A percentile compares a stretch with the other conserved stretches of the same genome.
Conservation (phyloP, 1,140 invertebrate species). For the Drosophila busckii region DNA sequence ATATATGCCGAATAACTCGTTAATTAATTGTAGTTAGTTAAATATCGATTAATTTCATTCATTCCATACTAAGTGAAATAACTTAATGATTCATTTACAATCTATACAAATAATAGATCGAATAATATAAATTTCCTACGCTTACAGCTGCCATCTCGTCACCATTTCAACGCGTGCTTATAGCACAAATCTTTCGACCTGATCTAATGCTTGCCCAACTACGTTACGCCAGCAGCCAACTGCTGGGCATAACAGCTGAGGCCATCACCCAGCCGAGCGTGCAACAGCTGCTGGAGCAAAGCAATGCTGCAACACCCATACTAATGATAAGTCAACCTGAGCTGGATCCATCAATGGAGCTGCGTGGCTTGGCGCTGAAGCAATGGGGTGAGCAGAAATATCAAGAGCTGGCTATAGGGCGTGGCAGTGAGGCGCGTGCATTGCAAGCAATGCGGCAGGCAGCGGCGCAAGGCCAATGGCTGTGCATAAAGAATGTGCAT, state of each 20-base stretch:
- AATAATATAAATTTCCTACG: background rate
- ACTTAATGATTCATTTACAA: too few relatives aligned
- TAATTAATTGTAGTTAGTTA: too few relatives aligned
- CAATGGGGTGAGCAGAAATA: slow-evolving; percentile 82
- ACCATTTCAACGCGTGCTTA: slow-evolving; percentile 90
- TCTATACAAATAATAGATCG: too few relatives aligned
- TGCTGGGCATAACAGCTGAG: slow-evolving; percentile 81
- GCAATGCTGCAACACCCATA: slow-evolving; percentile 82
- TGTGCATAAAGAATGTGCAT: slow-evolving; percentile 91
- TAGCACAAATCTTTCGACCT: slow-evolving; percentile 89
- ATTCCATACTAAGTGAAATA: too few relatives aligned
- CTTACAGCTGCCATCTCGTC: slow-evolving; percentile 58
- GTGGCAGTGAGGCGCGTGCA: slow-evolving; percentile 52
- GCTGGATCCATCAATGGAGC: slow-evolving; percentile 90
- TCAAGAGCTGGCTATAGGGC: slow-evolving; percentile 72
- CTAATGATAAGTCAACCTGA: slow-evolving; percentile 87
- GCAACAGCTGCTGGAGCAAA: slow-evolving; percentile 67
- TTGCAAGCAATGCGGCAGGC: slow-evolving; percentile 44
- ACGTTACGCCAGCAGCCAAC: slow-evolving; percentile 84
- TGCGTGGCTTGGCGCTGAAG: slow-evolving; percentile 83
- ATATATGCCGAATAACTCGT: too few relatives aligned
- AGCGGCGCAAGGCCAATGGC: slow-evolving; percentile 63
- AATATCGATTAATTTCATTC: too few relatives aligned
- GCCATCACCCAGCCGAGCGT: slow-evolving; percentile 61
- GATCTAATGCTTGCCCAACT: slow-evolving; percentile 88